Percentiles rank a stretch among this genome's conserved stretches.
phyloP scores from a whole-genome alignment of 2,113 vertebrate species.

The Elaphurus davidianus region DNA sequence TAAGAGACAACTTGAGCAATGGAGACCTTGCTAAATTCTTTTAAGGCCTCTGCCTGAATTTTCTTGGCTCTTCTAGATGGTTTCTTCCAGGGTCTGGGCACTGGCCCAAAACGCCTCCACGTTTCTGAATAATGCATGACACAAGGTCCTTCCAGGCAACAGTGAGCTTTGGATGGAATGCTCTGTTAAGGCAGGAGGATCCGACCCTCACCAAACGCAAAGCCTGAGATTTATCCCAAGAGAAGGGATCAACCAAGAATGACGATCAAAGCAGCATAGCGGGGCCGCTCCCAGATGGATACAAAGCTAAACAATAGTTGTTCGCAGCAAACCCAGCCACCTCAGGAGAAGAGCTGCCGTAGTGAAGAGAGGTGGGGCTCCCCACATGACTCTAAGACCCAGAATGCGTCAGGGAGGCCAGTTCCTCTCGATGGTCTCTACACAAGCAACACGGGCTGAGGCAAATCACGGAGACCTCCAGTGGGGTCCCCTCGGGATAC shows the following conservation, averaged over 20 bases:
- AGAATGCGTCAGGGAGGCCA: background rate
- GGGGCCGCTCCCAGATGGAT: background rate
- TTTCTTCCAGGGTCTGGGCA: conserved; percentile 19
- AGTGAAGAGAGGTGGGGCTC: background rate
- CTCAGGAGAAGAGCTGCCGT: background rate
- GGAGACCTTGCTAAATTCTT: background rate
- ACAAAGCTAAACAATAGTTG: background rate
- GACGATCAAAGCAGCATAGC: background rate
- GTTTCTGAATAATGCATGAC: conserved; percentile 50
- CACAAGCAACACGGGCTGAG: background rate
- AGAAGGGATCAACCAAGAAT: background rate
- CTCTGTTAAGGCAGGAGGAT: background rate
- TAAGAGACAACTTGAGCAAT: background rate
- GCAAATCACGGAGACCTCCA: background rate
- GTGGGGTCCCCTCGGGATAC: background rate
- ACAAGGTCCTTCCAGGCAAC: conserved; percentile 18
- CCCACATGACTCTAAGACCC: background rate
- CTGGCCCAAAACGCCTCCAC: background rate
- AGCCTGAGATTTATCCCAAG: background rate
- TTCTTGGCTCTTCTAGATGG: background rate
- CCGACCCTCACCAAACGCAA: conserved; percentile 18
- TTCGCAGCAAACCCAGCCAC: background rate
- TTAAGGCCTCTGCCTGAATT: background rate
- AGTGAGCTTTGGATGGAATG: background rate
- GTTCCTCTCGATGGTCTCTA: background rate